Evolutionary conservation across 2,888 invertebrate genomes (phyloP).

Genomic region (Cheiracanthium punctorium): DNA sequence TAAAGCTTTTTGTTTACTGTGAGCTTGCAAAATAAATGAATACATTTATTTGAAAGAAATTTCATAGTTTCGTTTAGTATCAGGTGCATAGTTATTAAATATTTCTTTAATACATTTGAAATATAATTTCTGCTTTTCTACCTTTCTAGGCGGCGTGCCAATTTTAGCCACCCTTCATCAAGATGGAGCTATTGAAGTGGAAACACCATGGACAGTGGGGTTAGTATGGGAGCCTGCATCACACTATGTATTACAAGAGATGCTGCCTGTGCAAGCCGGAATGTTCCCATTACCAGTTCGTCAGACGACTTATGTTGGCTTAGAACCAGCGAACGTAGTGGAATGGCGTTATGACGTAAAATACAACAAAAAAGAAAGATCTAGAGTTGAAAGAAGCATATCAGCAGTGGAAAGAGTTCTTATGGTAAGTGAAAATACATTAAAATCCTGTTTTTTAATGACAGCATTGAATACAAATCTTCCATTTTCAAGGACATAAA

Average conservation of each 20-base stretch:
- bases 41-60: neutral
- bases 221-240: slow-evolving; percentile 72
- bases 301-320: slow-evolving; percentile 68
- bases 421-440: slow-evolving; percentile 47
- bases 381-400: slow-evolving; percentile 62
- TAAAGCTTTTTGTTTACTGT: too few relatives aligned
- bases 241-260: slow-evolving; percentile 71
- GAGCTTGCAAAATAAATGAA: too few relatives aligned
- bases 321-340: slow-evolving; percentile 58
- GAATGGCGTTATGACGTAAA: slow-evolving; percentile 72
- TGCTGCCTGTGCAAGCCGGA: slow-evolving; percentile 72
- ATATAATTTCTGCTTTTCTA: neutral
- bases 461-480: too few relatives aligned
- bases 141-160: slow-evolving; percentile 60
- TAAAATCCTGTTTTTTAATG: neutral
- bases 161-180: slow-evolving; percentile 70
- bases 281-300: slow-evolving; percentile 72
- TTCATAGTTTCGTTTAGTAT: neutral
- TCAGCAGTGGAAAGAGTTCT: slow-evolving; percentile 71
- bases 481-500: too few relatives aligned
- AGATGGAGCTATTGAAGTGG: slow-evolving; percentile 72
- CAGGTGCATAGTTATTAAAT: neutral
- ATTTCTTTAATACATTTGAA: neutral
- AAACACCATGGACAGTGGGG: slow-evolving; percentile 71
- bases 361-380: slow-evolving; percentile 66